These are phyloP conservation scores for Acanthosepion lycidas DNA, from an alignment of 2,888 invertebrate genomes.

Conservation along the genomic window DNA sequence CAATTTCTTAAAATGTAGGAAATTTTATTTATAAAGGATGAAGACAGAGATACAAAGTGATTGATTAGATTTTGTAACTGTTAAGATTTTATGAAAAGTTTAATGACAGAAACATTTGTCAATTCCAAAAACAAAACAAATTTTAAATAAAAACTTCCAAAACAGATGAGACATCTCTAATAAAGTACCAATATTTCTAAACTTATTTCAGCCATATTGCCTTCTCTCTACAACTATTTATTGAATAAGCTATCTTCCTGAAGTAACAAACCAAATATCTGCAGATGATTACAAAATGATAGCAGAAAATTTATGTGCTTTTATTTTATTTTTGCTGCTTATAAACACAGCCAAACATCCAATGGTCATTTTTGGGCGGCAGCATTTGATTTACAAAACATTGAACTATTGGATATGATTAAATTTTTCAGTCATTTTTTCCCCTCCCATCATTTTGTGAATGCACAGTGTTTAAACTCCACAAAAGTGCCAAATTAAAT, in stretches of 20 bases:
- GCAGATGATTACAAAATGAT: background rate
- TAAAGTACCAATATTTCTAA: background rate
- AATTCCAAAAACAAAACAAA: background rate
- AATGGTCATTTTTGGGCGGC: constrained; percentile 3
- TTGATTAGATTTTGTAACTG: too few species aligned
- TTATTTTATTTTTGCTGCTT: background rate
- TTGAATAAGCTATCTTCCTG: background rate
- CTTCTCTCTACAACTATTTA: too few species aligned
- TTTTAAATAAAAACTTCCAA: background rate
- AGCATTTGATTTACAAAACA: background rate
- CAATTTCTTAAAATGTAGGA: too few species aligned
- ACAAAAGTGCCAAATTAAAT: background rate
- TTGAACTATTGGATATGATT: background rate
- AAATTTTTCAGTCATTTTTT: background rate
- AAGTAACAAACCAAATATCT: background rate
- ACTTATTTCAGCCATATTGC: background rate
- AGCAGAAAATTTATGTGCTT: too few species aligned
- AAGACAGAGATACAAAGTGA: too few species aligned
- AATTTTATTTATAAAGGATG: too few species aligned
- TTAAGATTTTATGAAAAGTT: too few species aligned
- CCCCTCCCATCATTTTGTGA: background rate
- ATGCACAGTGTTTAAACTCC: background rate
- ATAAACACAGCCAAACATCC: background rate
- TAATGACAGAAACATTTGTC: too few species aligned
- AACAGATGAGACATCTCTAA: background rate